These are phyloP conservation scores for Anguilla japonica DNA, from an alignment of 2,113 vertebrate species.

Conservation along the genomic window DNA sequence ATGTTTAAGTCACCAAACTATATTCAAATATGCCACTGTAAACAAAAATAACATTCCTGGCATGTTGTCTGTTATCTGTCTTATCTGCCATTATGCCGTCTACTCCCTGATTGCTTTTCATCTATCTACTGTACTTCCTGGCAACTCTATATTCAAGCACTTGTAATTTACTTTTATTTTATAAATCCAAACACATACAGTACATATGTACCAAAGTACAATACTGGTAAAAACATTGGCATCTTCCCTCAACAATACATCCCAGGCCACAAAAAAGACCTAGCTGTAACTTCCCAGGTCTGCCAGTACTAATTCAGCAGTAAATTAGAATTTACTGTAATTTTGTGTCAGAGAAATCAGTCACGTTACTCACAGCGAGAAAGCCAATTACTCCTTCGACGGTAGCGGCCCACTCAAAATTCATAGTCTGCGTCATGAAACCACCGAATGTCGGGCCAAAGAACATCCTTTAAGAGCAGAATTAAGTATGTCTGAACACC, in stretches of 20 bases:
- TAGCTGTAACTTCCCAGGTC: too few relatives aligned
- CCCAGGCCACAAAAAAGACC: not conserved
- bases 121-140: not conserved
- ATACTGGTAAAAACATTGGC: not conserved
- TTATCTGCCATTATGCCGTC: not conserved
- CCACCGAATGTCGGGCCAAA: constrained; percentile 84
- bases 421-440: constrained; percentile 78
- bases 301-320: too few relatives aligned
- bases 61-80: not conserved
- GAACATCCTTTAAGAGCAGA: constrained; percentile 73
- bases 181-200: not conserved
- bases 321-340: not conserved
- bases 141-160: too few relatives aligned
- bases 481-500: not conserved
- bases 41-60: too few relatives aligned
- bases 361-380: constrained; percentile 74
- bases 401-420: constrained; percentile 84
- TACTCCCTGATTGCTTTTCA: not conserved
- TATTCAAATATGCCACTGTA: not conserved
- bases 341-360: not conserved
- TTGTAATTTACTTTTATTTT: too few relatives aligned
- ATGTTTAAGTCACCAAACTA: not conserved
- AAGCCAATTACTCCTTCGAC: constrained; percentile 78
- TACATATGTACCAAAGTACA: not conserved
- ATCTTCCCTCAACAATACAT: not conserved